Conservation (phyloP, 2,797 vertebrate species). For the Crax fasciolata region DNA sequence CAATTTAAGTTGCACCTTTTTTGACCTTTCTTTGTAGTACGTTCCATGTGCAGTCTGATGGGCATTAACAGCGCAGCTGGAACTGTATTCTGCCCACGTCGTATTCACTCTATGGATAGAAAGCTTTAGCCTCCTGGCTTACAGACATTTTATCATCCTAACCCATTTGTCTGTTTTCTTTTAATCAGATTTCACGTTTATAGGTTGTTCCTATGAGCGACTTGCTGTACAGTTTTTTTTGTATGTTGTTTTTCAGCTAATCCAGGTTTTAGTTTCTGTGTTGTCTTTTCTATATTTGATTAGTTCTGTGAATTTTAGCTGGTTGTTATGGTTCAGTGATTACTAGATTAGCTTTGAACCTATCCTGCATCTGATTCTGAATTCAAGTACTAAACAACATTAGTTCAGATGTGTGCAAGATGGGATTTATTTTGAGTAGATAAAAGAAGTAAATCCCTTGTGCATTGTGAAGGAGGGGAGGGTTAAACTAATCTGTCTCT, state of each 20-base stretch:
- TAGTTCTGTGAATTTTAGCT: conserved; percentile 47
- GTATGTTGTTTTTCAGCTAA: not conserved
- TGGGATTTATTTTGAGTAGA: conserved; percentile 41
- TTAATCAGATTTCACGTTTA: not conserved
- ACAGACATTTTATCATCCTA: not conserved
- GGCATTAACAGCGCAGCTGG: not conserved
- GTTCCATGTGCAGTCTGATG: not conserved
- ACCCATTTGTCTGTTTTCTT: not conserved
- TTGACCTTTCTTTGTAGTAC: not conserved
- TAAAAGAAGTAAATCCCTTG: conserved; percentile 54
- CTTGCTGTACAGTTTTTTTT: not conserved
- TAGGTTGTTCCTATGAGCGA: not conserved
- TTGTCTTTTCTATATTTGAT: conserved; percentile 39
- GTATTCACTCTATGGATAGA: not conserved
- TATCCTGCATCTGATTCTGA: not conserved
- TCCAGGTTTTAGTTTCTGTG: not conserved
- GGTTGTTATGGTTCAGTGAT: conserved; percentile 31
- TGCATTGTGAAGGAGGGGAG: conserved; percentile 15
- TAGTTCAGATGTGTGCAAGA: not conserved
- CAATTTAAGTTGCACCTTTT: not conserved
- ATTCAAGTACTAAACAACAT: not conserved
- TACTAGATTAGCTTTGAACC: conserved; percentile 46
- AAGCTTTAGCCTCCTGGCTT: not conserved
- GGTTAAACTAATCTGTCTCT: conserved; percentile 32
- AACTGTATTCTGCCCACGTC: not conserved